These are phyloP conservation scores for Holotrichia oblita DNA, from an alignment of 1,140 invertebrate genomes.

Conservation along the genomic window DNA sequence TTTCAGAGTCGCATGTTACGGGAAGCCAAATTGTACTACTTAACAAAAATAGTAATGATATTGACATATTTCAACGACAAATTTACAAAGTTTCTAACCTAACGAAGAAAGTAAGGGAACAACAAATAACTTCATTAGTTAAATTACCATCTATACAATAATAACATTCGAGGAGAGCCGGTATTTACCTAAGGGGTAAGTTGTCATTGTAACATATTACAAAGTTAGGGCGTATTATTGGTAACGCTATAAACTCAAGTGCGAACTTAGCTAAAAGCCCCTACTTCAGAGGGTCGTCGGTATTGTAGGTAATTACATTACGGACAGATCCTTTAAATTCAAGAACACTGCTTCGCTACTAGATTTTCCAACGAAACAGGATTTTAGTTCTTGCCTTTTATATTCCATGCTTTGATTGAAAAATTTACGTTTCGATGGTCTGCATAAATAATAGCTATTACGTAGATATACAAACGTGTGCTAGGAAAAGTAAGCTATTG, in stretches of 20 bases:
- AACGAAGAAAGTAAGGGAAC: neutral
- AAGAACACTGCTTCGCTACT: neutral
- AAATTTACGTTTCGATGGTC: slow-evolving; percentile 9
- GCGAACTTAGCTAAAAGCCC: slow-evolving; percentile 57
- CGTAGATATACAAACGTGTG: no score
- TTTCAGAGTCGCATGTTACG: no score
- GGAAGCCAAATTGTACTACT: no score
- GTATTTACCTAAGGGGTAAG: slow-evolving; percentile 47
- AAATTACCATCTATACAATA: slow-evolving; percentile 39
- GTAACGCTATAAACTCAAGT: slow-evolving; percentile 55
- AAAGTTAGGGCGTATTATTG: slow-evolving; percentile 54
- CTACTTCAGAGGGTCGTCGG: slow-evolving; percentile 49
- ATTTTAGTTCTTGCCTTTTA: neutral
- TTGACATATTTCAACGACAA: neutral
- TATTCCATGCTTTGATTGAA: neutral
- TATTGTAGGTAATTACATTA: slow-evolving; percentile 55
- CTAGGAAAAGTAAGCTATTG: no score
- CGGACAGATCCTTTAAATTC: slow-evolving; percentile 48
- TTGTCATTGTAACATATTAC: slow-evolving; percentile 48
- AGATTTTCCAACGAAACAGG: neutral
- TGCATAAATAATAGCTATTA: neutral
- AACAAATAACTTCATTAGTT: slow-evolving; percentile 34
- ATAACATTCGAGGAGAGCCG: slow-evolving; percentile 15
- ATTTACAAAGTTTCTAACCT: neutral
- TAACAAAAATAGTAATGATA: no score